Evolutionary conservation across 2,888 invertebrate species (phyloP).

Genomic region (Doris montereyensis): DNA sequence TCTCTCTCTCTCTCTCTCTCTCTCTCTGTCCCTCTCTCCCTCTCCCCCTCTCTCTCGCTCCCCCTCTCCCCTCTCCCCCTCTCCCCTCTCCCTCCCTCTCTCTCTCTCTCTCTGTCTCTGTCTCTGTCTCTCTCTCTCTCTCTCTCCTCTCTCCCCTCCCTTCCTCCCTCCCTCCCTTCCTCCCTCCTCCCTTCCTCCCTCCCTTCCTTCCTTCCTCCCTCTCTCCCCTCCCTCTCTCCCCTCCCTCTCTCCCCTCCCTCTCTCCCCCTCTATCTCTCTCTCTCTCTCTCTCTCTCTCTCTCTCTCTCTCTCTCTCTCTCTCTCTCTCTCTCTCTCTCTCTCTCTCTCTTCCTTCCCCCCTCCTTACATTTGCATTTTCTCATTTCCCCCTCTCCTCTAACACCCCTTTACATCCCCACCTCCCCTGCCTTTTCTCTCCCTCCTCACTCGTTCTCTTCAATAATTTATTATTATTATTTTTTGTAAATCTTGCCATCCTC

Average conservation of each 20-base stretch:
- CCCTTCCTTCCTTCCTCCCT: neutral
- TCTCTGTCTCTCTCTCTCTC: neutral
- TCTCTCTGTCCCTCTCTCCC: neutral
- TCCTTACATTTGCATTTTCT: too few species aligned
- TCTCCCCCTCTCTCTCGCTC: neutral
- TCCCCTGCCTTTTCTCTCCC: too few species aligned
- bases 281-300: too few species aligned
- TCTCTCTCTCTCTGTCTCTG: neutral
- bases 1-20: neutral
- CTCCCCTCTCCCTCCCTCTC: neutral
- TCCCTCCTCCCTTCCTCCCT: neutral
- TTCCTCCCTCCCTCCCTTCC: neutral
- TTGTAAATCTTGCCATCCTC: too few species aligned
- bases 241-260: neutral
- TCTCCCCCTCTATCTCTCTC: too few species aligned
- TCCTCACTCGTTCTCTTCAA: too few species aligned
- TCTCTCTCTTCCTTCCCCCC: too few species aligned
- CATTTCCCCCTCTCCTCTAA: too few species aligned
- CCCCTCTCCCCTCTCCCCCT: neutral
- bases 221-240: neutral
- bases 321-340: too few species aligned
- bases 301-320: too few species aligned
- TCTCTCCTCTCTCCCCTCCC: neutral
- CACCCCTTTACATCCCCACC: too few species aligned
- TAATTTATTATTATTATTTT: too few species aligned